Evolutionary conservation across 2,113 vertebrate species (phyloP).

Genomic region (Chlamydotis undulata): DNA sequence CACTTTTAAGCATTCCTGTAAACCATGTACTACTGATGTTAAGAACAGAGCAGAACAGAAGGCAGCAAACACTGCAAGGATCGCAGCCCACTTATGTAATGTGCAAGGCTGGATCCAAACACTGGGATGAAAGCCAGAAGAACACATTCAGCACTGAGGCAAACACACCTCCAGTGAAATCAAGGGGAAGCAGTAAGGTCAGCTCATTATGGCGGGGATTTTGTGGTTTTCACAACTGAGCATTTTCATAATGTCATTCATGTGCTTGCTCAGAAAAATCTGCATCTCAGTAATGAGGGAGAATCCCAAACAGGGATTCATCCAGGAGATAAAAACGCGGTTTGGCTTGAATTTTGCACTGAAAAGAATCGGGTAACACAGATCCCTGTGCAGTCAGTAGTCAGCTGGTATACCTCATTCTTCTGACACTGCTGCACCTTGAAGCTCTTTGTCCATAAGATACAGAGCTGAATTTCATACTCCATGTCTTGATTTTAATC

Average conservation of each 20-base stretch:
- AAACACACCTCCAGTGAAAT: slow-evolving; percentile 38
- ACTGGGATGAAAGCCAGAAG: slow-evolving; percentile 18
- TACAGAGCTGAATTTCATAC: background rate
- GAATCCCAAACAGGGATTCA: background rate
- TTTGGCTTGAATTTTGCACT: background rate
- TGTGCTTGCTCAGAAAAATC: background rate
- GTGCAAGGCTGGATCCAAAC: slow-evolving; percentile 4
- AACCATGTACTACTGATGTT: background rate
- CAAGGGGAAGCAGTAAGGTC: background rate
- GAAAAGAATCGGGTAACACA: background rate
- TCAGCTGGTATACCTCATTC: background rate
- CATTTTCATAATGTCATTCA: background rate
- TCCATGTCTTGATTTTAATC: background rate
- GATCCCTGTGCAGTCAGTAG: background rate
- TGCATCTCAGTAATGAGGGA: background rate
- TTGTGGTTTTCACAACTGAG: background rate
- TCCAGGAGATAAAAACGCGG: background rate
- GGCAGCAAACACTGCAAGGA: slow-evolving; percentile 3
- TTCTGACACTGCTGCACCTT: background rate
- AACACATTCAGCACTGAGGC: background rate
- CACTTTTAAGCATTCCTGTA: background rate
- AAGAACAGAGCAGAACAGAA: slow-evolving; percentile 9
- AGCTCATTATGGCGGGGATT: background rate
- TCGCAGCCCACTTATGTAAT: background rate
- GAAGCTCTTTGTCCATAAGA: background rate